Evolutionary conservation across 2,113 vertebrate genomes (phyloP).

Genomic region (Oncorhynchus gorbuscha): DNA sequence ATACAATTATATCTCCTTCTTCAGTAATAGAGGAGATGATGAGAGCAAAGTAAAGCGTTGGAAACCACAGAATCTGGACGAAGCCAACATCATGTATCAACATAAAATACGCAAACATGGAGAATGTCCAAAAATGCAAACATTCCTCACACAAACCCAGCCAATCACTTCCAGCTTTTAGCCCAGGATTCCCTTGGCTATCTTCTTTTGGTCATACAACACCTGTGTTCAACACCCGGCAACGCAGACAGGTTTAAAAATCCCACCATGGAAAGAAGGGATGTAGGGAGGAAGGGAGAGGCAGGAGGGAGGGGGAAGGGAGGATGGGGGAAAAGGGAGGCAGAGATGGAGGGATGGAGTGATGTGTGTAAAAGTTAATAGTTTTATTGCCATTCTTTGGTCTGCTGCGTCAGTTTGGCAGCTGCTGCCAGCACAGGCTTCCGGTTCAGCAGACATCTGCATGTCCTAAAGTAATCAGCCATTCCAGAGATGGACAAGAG

Average conservation of each 20-base stretch:
- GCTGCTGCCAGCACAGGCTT: constrained; percentile 54
- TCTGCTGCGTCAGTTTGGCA: constrained; percentile 46
- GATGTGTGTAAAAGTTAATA: constrained; percentile 42
- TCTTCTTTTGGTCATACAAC: constrained; percentile 30
- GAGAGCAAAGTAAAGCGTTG: background rate
- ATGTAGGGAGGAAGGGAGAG: too few species aligned
- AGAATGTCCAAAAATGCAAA: background rate
- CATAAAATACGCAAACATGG: constrained; percentile 6
- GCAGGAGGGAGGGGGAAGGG: too few species aligned
- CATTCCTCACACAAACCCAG: background rate
- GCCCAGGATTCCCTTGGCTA: background rate
- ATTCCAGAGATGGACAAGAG: background rate
- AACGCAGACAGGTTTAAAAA: constrained; percentile 18
- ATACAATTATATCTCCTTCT: too few species aligned
- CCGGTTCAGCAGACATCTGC: constrained; percentile 74
- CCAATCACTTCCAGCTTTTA: background rate
- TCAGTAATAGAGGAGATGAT: too few species aligned
- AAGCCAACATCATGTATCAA: too few species aligned
- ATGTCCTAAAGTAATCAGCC: constrained; percentile 33
- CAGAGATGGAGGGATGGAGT: background rate
- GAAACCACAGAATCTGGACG: background rate
- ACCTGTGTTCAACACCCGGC: constrained; percentile 36
- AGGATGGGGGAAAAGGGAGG: background rate
- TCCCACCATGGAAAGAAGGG: background rate
- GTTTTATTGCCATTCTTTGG: constrained; percentile 36